Percentiles rank a stretch among this genome's conserved stretches.
phyloP scores from a whole-genome alignment of 2,797 vertebrate species.

The Lutjanus campechanus region DNA sequence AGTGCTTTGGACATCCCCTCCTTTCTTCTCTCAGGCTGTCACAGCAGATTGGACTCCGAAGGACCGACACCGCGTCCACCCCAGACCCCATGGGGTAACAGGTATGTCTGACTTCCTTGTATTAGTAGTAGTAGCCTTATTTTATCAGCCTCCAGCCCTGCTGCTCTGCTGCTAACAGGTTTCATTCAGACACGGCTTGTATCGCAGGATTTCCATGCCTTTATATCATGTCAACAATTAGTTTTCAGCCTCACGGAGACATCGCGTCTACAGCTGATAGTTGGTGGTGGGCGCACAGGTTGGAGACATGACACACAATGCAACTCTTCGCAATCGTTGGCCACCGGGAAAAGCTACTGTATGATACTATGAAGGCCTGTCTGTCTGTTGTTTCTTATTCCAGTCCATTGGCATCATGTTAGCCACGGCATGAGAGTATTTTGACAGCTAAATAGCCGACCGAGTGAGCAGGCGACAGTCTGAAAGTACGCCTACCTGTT shows the following conservation, averaged over 20 bases:
- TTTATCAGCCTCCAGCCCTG: slow-evolving; percentile 16
- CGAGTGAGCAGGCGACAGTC: slow-evolving; percentile 67
- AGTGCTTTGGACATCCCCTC: slow-evolving; percentile 76
- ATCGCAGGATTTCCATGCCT: slow-evolving; percentile 33
- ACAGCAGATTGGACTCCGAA: slow-evolving; percentile 80
- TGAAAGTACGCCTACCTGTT: slow-evolving; percentile 81
- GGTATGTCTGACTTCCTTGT: slow-evolving; percentile 85
- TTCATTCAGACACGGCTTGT: slow-evolving; percentile 37
- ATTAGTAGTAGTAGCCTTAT: slow-evolving; percentile 19
- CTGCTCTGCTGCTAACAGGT: slow-evolving; percentile 49
- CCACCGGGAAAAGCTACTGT: slow-evolving; percentile 31
- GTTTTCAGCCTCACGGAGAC: slow-evolving; percentile 67
- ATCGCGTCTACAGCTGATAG: slow-evolving; percentile 62
- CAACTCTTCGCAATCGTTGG: slow-evolving; percentile 68
- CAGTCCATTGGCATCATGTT: slow-evolving; percentile 45
- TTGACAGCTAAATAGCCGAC: slow-evolving; percentile 69
- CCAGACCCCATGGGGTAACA: slow-evolving; percentile 92
- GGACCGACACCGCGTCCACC: slow-evolving; percentile 83
- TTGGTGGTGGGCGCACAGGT: slow-evolving; percentile 65
- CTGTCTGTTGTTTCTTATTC: slow-evolving; percentile 11
- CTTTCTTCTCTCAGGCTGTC: slow-evolving; percentile 79
- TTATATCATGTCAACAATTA: slow-evolving; percentile 70
- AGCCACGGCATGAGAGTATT: slow-evolving; percentile 60
- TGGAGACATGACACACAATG: slow-evolving; percentile 68
- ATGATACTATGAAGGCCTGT: slow-evolving; percentile 37